Percentiles rank a stretch among this genome's conserved stretches.
Evolutionary conservation across 92 coral and sea anemone species (phyloP).

Genomic region (Heliopora coerulea): DNA sequence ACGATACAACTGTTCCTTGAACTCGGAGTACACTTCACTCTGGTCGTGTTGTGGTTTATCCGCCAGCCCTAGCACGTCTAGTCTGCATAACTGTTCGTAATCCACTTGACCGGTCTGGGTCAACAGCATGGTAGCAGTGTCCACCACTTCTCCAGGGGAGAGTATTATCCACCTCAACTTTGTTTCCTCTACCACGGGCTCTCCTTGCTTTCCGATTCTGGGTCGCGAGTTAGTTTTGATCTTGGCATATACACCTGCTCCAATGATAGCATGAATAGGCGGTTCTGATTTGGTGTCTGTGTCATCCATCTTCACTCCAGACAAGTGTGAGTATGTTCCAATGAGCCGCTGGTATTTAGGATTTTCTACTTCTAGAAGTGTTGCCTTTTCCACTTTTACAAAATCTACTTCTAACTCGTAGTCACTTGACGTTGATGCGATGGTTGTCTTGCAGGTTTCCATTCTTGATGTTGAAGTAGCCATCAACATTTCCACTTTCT

Average conservation of each 20-base stretch:
- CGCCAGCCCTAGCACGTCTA: slow-evolving; percentile 57
- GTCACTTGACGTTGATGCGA: background rate
- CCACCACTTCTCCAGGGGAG: slow-evolving; percentile 44
- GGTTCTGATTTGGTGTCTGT: background rate
- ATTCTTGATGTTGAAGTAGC: slow-evolving; percentile 20
- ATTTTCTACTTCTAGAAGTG: background rate
- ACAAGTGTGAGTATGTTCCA: background rate
- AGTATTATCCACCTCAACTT: slow-evolving; percentile 32
- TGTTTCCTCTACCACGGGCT: slow-evolving; percentile 4
- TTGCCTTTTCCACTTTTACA: background rate
- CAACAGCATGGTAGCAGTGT: slow-evolving; percentile 35
- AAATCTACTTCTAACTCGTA: slow-evolving; percentile 1
- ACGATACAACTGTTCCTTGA: slow-evolving; percentile 66
- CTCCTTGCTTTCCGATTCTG: background rate
- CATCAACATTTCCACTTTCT: slow-evolving; percentile 41
- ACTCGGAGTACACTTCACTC: slow-evolving; percentile 51
- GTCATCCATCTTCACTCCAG: slow-evolving; percentile 29
- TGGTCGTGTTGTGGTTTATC: slow-evolving; percentile 51
- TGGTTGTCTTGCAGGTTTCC: slow-evolving; percentile 10
- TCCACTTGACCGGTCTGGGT: slow-evolving; percentile 50
- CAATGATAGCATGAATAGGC: slow-evolving; percentile 18
- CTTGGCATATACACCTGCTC: slow-evolving; percentile 20
- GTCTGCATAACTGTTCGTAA: slow-evolving; percentile 51
- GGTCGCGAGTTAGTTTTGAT: slow-evolving; percentile 14
- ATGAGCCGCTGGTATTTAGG: background rate